Base-by-base conservation (phyloP, 2,888 invertebrate species). In the Agrochola circellaris region DNA sequence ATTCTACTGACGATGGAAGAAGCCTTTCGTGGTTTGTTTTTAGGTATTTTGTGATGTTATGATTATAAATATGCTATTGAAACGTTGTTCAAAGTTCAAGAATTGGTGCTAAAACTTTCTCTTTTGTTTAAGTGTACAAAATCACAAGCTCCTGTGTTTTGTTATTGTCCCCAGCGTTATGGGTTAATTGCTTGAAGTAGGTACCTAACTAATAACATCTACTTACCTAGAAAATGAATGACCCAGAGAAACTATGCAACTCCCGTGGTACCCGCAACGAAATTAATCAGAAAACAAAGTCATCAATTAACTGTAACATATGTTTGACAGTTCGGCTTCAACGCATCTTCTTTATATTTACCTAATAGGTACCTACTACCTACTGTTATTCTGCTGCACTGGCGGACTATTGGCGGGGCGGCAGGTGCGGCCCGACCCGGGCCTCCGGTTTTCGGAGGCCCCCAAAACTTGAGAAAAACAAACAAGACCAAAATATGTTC, bases 11-110 rank as follows among this genome's bases (percentile, higher is more conserved):
- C 48, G 30, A 9, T 58, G 26, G 15, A 26, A 30, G 69, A 79
- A 79, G 64, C 64, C 71, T 60, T 65, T 60, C 68, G 23, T 26
- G 54, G 51, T 34, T 69, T 11, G 20, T 42, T 38, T 56, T 15
- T 26, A 11, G 38, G 38, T 38, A 7, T 38, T n/a, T n/a, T n/a
- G n/a, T n/a, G n/a, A n/a, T 38, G 38, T 6, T 38, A 38, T 38
- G 38, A 38, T 38, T 38, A 34, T 34, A 34, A 34, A 34, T 38
- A 38, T 38, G 7, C 38, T 7, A 38, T 51, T 20, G 17, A 17
- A 17, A n/a, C 34, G 13, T 64, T n/a, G 1, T 51, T 30, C 20
- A 45, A 34, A 64, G 26, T 30, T 34, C 11, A 30, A 17, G 26
- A 26, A 38, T 45, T 38, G 13, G 17, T 5, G 26, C 2, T 3